A percentile compares a stretch with the other conserved stretches of the same genome.
phyloP scores from a whole-genome alignment of 2,797 vertebrate genomes.

The Cygnus olor region DNA sequence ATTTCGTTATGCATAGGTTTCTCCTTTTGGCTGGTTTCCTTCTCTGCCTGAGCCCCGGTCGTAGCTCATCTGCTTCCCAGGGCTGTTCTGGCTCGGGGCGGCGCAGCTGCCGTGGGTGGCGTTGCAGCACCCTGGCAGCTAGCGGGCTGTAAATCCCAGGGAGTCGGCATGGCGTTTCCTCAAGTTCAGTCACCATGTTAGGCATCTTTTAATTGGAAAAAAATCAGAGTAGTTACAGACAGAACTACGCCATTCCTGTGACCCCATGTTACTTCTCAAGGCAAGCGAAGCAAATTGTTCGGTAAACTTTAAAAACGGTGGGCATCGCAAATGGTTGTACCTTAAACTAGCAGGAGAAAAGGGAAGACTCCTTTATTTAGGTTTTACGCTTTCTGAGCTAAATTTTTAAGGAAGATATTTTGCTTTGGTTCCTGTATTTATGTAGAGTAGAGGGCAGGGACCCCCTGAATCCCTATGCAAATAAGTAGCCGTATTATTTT shows the following conservation, averaged over 20 bases:
- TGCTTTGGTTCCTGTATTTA: accelerated
- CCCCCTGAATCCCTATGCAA: neutral
- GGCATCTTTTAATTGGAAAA: neutral
- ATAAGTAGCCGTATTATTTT: neutral
- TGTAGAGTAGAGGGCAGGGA: neutral
- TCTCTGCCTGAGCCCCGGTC: neutral
- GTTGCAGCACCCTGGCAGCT: neutral
- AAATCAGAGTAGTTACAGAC: neutral
- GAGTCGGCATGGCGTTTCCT: neutral
- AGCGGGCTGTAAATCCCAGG: neutral
- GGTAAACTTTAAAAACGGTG: neutral
- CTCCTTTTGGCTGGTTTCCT: slow-evolving; percentile 13
- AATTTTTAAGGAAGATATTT: neutral
- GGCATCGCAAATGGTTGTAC: accelerated
- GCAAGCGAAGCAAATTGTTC: neutral
- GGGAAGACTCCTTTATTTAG: neutral
- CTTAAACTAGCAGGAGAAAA: neutral
- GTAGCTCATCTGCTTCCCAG: slow-evolving; percentile 18
- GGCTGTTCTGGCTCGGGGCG: slow-evolving; percentile 3
- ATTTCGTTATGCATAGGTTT: neutral
- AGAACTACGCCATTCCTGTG: neutral
- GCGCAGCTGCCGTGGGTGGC: neutral
- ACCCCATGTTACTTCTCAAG: neutral
- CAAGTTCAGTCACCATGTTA: slow-evolving; percentile 12
- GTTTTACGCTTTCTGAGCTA: neutral